Percentiles rank a stretch among this genome's conserved stretches.
Conservation (phyloP, 2,888 invertebrate genomes). For the Drepanosiphum platanoidis region DNA sequence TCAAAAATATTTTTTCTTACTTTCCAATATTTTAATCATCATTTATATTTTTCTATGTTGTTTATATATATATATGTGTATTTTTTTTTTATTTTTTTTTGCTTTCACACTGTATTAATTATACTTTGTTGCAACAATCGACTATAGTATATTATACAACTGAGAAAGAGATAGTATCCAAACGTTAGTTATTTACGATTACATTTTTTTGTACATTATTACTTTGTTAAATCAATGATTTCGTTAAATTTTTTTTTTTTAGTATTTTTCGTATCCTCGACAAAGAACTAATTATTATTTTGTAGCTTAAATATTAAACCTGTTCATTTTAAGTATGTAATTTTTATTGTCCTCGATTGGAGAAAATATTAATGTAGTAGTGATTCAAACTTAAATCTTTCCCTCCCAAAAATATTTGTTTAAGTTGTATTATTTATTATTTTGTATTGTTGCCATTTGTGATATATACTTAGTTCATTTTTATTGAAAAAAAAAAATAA, state of each 20-base stretch:
- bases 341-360: neutral
- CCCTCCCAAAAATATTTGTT: conserved; percentile 39
- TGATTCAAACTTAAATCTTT: conserved; percentile 23
- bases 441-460: conserved; percentile 63
- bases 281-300: conserved; percentile 38
- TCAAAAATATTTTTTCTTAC: conserved; percentile 44
- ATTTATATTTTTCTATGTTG: conserved; percentile 48
- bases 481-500: no score
- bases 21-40: conserved; percentile 32
- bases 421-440: conserved; percentile 60
- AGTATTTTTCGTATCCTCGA: conserved; percentile 21
- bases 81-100: no score
- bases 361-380: neutral
- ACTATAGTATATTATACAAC: neutral
- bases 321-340: neutral
- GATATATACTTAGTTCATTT: conserved; percentile 62
- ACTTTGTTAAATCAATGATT: conserved; percentile 26
- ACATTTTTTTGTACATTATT: conserved; percentile 12
- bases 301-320: conserved; percentile 9
- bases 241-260: conserved; percentile 28
- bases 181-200: conserved; percentile 21
- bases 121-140: conserved; percentile 22
- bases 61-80: no score
- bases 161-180: conserved; percentile 29
- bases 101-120: conserved; percentile 20